Evolutionary conservation across 2,888 invertebrate species (phyloP).

Genomic region (Meganola albula): DNA sequence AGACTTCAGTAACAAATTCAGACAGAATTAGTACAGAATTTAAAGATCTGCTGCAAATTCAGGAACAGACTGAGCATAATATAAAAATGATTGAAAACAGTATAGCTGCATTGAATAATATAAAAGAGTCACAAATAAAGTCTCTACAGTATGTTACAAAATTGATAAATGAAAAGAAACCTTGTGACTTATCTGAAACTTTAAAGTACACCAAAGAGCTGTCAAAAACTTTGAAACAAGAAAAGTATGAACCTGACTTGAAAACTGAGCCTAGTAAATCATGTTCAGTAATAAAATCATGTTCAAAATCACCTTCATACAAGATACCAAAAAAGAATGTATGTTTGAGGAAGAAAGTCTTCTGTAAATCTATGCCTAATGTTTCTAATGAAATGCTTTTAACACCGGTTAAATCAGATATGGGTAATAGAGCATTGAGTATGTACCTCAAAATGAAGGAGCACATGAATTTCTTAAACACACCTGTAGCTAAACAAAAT

Average conservation of each 20-base stretch:
- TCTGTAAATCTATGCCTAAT: constrained; percentile 57
- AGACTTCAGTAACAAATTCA: constrained; percentile 43
- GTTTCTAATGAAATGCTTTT: constrained; percentile 30
- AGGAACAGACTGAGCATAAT: constrained; percentile 42
- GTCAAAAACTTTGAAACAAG: constrained; percentile 22
- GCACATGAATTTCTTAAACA: constrained; percentile 56
- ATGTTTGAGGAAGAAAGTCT: constrained; percentile 50
- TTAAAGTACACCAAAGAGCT: constrained; percentile 23
- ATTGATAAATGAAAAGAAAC: constrained; percentile 41
- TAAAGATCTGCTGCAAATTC: constrained; percentile 43
- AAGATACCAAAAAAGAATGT: constrained; percentile 58
- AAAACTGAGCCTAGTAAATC: constrained; percentile 28
- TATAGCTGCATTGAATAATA: constrained; percentile 38
- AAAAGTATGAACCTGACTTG: constrained; percentile 25
- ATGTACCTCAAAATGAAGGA: constrained; percentile 66
- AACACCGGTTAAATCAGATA: constrained; percentile 40
- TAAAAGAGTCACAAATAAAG: constrained; percentile 47
- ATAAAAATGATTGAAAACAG: constrained; percentile 48
- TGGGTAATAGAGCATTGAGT: constrained; percentile 42
- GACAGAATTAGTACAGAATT: constrained; percentile 38
- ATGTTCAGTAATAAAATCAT: constrained; percentile 45
- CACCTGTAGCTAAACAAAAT: constrained; percentile 43
- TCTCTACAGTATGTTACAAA: constrained; percentile 45
- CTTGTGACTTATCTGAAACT: constrained; percentile 26
- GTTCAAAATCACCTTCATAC: constrained; percentile 52